Percentiles rank a stretch among this genome's conserved stretches.
Evolutionary conservation across 2,113 vertebrate genomes (phyloP).

Genomic region (Alosa alosa): DNA sequence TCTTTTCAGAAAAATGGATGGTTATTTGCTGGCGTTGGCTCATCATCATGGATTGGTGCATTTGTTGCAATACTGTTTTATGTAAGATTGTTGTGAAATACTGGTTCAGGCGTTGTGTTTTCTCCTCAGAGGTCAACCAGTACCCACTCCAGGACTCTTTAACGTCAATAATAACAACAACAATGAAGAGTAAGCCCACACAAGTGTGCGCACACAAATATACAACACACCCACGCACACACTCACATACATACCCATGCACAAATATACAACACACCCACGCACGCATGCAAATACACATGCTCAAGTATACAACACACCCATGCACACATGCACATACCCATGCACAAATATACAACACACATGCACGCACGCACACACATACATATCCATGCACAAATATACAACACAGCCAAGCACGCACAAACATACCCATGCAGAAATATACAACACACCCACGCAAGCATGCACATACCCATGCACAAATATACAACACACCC

Average conservation of each 20-base stretch:
- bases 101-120: conserved; percentile 31
- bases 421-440: not conserved
- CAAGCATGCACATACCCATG: no score
- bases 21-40: not conserved
- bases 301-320: no score
- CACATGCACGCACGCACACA: not conserved
- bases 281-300: not conserved
- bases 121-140: conserved; percentile 53
- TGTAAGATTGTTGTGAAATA: not conserved
- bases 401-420: not conserved
- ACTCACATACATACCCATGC: conserved; percentile 19
- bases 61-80: not conserved
- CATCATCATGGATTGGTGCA: conserved; percentile 23
- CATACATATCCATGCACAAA: not conserved
- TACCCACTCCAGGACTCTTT: conserved; percentile 62
- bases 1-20: not conserved
- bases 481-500: no score
- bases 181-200: conserved; percentile 80
- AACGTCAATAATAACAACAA: conserved; percentile 93
- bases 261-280: not conserved
- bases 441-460: not conserved
- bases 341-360: no score
- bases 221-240: not conserved
- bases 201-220: not conserved
- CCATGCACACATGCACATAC: no score